phyloP scores from a whole-genome alignment of 2,888 invertebrate genomes.

The Nemurella pictetii region DNA sequence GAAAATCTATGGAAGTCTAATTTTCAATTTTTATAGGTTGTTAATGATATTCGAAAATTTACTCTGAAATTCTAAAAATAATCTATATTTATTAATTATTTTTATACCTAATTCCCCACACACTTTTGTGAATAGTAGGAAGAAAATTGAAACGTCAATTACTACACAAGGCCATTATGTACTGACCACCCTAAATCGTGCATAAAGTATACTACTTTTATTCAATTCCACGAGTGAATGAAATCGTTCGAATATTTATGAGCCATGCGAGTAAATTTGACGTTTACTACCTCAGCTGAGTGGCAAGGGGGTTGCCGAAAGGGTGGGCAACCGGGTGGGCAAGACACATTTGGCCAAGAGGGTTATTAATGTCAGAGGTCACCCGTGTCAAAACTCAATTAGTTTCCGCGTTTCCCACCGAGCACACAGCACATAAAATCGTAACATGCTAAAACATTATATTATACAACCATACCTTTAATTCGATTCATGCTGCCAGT shows the following conservation, averaged over 20 bases:
- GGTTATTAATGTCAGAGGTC: conserved; percentile 11
- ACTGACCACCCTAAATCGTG: background rate
- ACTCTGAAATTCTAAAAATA: background rate
- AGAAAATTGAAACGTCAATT: too few relatives aligned
- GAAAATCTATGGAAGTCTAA: background rate
- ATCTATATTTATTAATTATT: background rate
- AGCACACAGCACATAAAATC: background rate
- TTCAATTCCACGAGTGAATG: conserved; percentile 9
- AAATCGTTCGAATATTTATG: background rate
- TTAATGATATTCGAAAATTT: background rate
- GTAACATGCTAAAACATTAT: conserved; percentile 4
- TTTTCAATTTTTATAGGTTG: background rate
- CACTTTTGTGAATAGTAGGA: background rate
- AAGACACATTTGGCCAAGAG: background rate
- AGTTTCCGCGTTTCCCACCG: too few relatives aligned
- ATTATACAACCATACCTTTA: conserved; percentile 1
- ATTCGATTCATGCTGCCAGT: background rate
- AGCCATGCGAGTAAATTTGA: background rate
- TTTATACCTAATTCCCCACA: background rate
- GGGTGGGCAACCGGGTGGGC: background rate
- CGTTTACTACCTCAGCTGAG: conserved; percentile 27
- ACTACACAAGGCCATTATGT: background rate
- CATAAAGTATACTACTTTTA: background rate
- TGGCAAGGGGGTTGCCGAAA: background rate
- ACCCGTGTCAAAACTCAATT: conserved; percentile 1